Evolutionary conservation across 2,113 vertebrate genomes (phyloP).

Genomic region (Triplophysa siluroides): DNA sequence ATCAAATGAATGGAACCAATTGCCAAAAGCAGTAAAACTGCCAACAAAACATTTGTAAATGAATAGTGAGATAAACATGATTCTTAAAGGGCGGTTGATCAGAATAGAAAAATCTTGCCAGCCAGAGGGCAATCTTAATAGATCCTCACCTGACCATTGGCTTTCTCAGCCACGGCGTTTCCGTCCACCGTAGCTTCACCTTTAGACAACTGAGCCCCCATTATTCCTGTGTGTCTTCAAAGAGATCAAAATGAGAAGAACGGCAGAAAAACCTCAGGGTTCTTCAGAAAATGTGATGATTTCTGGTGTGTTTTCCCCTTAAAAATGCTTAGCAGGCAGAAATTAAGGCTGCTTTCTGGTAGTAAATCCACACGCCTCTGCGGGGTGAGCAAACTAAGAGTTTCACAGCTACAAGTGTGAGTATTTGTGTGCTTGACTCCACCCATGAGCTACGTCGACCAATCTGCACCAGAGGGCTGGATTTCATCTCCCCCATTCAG

Average conservation of each 20-base stretch:
- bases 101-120: background rate
- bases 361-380: slow-evolving; percentile 39
- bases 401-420: slow-evolving; percentile 60
- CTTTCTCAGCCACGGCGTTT: slow-evolving; percentile 78
- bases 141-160: slow-evolving; percentile 87
- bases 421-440: slow-evolving; percentile 70
- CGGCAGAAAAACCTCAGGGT: slow-evolving; percentile 58
- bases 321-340: background rate
- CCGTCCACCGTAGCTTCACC: slow-evolving; percentile 80
- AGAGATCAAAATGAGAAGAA: slow-evolving; percentile 55
- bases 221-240: slow-evolving; percentile 60
- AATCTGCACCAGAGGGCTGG: slow-evolving; percentile 60
- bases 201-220: slow-evolving; percentile 88
- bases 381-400: slow-evolving; percentile 55
- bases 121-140: slow-evolving; percentile 18
- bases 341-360: background rate
- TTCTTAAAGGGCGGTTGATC: background rate
- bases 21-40: background rate
- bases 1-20: background rate
- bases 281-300: background rate
- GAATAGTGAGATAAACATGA: background rate
- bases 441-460: slow-evolving; percentile 65
- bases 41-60: background rate
- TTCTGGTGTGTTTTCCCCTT: slow-evolving; percentile 14
- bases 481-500: slow-evolving; percentile 33